Percentiles rank a stretch among this genome's conserved stretches.
Conservation (phyloP, 2,797 vertebrate species). For the Sebastes miniatus region DNA sequence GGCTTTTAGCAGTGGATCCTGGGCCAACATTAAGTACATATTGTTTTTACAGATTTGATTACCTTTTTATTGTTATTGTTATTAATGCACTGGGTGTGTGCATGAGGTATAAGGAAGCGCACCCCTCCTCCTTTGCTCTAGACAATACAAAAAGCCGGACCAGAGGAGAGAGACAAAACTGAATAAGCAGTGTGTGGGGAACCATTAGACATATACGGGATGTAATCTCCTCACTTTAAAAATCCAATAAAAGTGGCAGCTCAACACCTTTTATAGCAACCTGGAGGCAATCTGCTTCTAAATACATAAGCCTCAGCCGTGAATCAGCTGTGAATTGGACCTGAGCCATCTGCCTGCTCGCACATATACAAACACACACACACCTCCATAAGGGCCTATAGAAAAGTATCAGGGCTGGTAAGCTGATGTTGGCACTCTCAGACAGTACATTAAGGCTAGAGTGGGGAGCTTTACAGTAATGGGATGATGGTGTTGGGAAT, state of each 20-base stretch:
- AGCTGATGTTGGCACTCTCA: constrained; percentile 56
- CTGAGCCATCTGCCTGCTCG: constrained; percentile 51
- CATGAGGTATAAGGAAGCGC: constrained; percentile 9
- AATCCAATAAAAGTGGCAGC: constrained; percentile 76
- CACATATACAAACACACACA: constrained; percentile 34
- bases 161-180: constrained; percentile 52
- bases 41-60: constrained; percentile 85
- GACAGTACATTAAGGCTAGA: constrained; percentile 48
- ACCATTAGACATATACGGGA: constrained; percentile 62
- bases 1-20: constrained; percentile 80
- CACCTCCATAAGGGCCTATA: constrained; percentile 41
- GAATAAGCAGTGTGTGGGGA: constrained; percentile 58
- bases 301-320: constrained; percentile 62
- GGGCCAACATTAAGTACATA: constrained; percentile 83
- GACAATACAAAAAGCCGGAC: constrained; percentile 47
- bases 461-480: constrained; percentile 58
- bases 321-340: constrained; percentile 70
- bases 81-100: constrained; percentile 78
- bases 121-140: constrained; percentile 35
- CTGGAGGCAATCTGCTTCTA: constrained; percentile 67
- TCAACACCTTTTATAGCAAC: constrained; percentile 75
- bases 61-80: constrained; percentile 84
- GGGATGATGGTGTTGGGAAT: constrained; percentile 50
- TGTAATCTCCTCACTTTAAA: constrained; percentile 70
- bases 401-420: constrained; percentile 36